Percentiles rank a stretch among this genome's conserved stretches.
Conservation (phyloP, 2,797 vertebrate genomes). For the Notolepis coatsorum region DNA sequence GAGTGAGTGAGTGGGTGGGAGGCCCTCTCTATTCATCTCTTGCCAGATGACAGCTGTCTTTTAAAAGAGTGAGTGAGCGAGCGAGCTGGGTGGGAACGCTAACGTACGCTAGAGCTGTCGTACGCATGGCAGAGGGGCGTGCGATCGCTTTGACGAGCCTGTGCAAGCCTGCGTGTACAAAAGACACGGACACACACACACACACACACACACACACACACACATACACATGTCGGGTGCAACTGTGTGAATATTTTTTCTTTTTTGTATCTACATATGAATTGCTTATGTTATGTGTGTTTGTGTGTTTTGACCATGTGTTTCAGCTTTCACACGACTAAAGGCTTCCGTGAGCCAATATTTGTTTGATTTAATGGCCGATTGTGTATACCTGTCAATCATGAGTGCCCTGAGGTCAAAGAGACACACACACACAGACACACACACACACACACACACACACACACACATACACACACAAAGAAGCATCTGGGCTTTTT, state of each 20-base stretch:
- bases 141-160: neutral
- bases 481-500: neutral
- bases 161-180: neutral
- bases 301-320: neutral
- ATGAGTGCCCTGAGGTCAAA: neutral
- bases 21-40: slow-evolving; percentile 1
- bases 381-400: slow-evolving; percentile 21
- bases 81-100: slow-evolving; percentile 1
- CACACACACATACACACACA: too few relatives aligned
- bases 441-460: neutral
- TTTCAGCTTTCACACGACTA: neutral
- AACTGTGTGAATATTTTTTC: neutral
- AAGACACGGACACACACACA: neutral
- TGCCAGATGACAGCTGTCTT: slow-evolving; percentile 9
- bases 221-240: slow-evolving; percentile 11
- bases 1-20: neutral
- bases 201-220: slow-evolving; percentile 9
- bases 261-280: neutral
- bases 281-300: too few relatives aligned
- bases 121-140: neutral
- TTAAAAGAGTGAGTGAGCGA: neutral
- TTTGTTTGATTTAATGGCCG: slow-evolving; percentile 20
- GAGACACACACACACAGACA: neutral
- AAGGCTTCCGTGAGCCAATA: neutral
- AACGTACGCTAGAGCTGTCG: neutral